Base-by-base conservation (phyloP, 2,888 invertebrate species). In the Tenthredo notha region DNA sequence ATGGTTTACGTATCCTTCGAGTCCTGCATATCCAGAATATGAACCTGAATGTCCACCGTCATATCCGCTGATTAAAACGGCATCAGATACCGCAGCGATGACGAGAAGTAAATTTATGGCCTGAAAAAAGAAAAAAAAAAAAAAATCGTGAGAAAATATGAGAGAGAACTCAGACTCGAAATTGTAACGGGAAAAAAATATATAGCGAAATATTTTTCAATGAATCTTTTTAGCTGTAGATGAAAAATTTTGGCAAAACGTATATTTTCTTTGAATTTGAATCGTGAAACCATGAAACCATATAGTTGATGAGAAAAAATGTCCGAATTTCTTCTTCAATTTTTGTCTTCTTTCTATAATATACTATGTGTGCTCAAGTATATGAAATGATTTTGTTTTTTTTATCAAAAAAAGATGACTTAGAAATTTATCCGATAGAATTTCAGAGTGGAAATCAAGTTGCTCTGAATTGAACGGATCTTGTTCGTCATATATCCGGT, bases 11-110 rank as follows among this genome's bases (percentile, higher is more conserved):
- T 91, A 92, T 58, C 90, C 92, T n/a, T 92, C 92, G 80, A 92
- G 90, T 65, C 89, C 89, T 83, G 90, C 86, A 87, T 93, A 93
- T 86, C 92, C 92, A 85, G 92, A 92, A 70, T 89, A 89, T 74
- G 89, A 87, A 25, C 90, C 91, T 21, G 88, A 86, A 70, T 88
- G 89, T 61, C 90, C 92, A 4, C 90, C 92, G 87, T 91, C 89
- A 86, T 91, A 92, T n/a, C 91, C 91, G 84, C 90, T 91, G 83
- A 93, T 89, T 65, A 93, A 90, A 50, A 93, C 91, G 25, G 90
- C 93, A 37, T 88, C 88, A 87, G 91, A 88, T 85, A 25, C 37
- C 83, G 83, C 83, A 7, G 47, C 67, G 25, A 70, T 67, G 12
- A 83, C 25, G 43, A 47, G n/a, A 67, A 83, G n/a, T 47, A 70